phyloP scores from a whole-genome alignment of 2,888 invertebrate genomes.

The Nomada lathburiana region DNA sequence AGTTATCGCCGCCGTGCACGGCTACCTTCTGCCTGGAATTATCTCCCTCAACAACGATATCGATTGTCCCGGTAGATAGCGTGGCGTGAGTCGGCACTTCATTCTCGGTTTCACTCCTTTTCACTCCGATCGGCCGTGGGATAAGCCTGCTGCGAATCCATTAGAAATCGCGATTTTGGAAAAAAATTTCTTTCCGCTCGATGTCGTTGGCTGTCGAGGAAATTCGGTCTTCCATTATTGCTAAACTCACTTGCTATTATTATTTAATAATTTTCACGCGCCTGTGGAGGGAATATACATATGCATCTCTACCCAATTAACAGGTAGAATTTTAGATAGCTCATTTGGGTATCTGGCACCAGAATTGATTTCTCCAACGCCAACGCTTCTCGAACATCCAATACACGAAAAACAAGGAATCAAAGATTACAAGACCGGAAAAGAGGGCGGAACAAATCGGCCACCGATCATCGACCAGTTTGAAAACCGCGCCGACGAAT shows the following conservation, averaged over 20 bases:
- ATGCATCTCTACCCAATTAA: no score
- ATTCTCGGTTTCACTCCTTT: slow-evolving; percentile 67
- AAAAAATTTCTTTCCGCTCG: slow-evolving; percentile 22
- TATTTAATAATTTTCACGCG: background rate
- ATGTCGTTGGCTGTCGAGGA: background rate
- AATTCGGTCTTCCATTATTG: background rate
- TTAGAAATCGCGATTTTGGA: slow-evolving; percentile 24
- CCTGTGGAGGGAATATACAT: no score
- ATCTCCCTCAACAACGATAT: slow-evolving; percentile 72
- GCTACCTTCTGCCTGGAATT: slow-evolving; percentile 69
- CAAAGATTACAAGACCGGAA: background rate
- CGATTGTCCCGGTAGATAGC: slow-evolving; percentile 69
- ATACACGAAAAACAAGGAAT: no score
- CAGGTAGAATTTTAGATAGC: no score
- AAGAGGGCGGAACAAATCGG: background rate
- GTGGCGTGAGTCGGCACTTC: slow-evolving; percentile 69
- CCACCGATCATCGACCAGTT: background rate
- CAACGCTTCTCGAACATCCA: no score
- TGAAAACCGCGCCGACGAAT: background rate
- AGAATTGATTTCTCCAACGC: no score
- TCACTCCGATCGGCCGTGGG: slow-evolving; percentile 64
- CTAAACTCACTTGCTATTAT: background rate
- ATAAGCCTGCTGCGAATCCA: slow-evolving; percentile 52
- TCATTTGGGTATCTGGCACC: no score
- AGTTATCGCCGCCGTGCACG: slow-evolving; percentile 66